phyloP scores from a whole-genome alignment of 1,140 invertebrate genomes.

The Diorhabda sublineata region DNA sequence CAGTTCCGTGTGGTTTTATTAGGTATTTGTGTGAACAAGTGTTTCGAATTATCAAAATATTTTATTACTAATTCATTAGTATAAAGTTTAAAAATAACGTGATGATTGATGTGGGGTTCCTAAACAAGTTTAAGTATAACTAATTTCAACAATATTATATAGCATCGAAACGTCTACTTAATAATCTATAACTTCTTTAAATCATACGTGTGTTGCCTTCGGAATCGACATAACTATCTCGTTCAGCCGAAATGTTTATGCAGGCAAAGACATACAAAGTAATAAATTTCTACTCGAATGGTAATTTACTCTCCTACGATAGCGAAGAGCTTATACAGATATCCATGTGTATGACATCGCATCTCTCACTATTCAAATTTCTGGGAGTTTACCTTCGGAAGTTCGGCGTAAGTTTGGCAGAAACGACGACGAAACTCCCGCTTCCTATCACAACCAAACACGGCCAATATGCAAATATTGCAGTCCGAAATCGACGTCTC shows the following conservation, averaged over 20 bases:
- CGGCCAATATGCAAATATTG: conserved; percentile 42
- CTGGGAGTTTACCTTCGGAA: conserved; percentile 40
- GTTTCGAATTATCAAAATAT: not conserved
- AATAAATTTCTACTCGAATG: conserved; percentile 16
- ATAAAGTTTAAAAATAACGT: too few species aligned
- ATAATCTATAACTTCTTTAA: not conserved
- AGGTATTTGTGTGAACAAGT: conserved; percentile 9
- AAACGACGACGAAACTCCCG: conserved; percentile 9
- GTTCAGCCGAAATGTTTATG: not conserved
- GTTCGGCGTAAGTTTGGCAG: conserved; percentile 40
- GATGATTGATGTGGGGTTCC: too few species aligned
- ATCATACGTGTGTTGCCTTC: not conserved
- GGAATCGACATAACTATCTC: not conserved
- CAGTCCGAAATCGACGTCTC: conserved; percentile 29
- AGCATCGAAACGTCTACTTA: too few species aligned
- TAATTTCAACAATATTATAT: too few species aligned
- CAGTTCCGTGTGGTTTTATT: conserved; percentile 4
- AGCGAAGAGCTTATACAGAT: conserved; percentile 8
- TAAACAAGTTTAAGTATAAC: too few species aligned
- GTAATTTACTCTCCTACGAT: conserved; percentile 12
- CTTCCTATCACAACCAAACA: conserved; percentile 43
- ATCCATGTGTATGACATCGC: conserved; percentile 36
- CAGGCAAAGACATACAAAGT: conserved; percentile 12
- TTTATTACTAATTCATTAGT: too few species aligned
- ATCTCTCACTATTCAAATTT: conserved; percentile 39